Evolutionary conservation across 2,888 invertebrate genomes (phyloP), one percentile per base, ranked within the genome.

Genomic region (Ormyrus rosae): DNA sequence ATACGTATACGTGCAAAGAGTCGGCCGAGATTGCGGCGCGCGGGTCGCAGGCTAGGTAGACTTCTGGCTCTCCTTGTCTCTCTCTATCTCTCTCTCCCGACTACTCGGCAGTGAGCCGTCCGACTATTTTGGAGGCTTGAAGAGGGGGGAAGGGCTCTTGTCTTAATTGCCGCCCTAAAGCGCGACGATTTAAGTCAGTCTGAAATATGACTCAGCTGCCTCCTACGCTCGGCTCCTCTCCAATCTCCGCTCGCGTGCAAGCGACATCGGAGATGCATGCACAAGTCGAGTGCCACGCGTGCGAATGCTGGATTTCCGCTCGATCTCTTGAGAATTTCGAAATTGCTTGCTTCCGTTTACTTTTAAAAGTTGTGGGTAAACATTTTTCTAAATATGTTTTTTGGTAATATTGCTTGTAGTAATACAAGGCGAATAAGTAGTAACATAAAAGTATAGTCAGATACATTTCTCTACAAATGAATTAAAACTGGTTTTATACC

Each of bases 141-240:
- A 63, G 34, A 45, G 53, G 45, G 51, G 58, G 56, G 9, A 34
- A 34, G 34, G 45, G 69, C 78, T 65, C 34, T 70, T 71, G 78
- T 81, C 82, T 84, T 84, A 84, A 84, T 84, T 84, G 81, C 83
- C 80, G 64, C 63, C 69, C 82, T 80, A 82, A 82, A 83, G 81
- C 74, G 82, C 81, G 84, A 85, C 84, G 83, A 81, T 83, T 85
- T 83, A 83, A 86, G 84, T 82, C 83, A 65, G 75, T 63, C 82
- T 84, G 80, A 85, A 84, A 85, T 85, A 84, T 83, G 67, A 71
- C 55, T 63, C 34, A 11, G 34, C 50, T 51, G 50, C 6, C 8
- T 9, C 53, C 53, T 45, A 7, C 7, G 34, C 55, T 46, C 7
- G 13, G 34, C 65, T 58, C 51, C 34, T 51, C 51, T 76, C 10